Evolutionary conservation across 2,113 vertebrate species (phyloP).

Genomic region (Plectropomus leopardus): DNA sequence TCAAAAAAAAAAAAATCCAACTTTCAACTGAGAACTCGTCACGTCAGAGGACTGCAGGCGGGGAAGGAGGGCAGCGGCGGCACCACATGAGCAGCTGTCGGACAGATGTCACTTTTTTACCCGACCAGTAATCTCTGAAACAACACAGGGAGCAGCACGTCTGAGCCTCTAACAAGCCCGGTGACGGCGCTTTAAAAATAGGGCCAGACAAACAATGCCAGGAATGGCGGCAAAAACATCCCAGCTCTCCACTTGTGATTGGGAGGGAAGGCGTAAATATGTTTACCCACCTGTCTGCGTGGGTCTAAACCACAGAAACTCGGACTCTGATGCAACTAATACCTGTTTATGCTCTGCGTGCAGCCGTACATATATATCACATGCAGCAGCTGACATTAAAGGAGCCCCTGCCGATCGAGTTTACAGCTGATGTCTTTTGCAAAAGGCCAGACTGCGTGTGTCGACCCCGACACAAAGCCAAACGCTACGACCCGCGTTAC

Average conservation of each 20-base stretch:
- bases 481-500: not conserved
- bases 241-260: slow-evolving; percentile 20
- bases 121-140: slow-evolving; percentile 67
- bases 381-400: slow-evolving; percentile 9
- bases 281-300: slow-evolving; percentile 44
- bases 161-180: slow-evolving; percentile 71
- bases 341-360: slow-evolving; percentile 42
- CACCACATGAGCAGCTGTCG: slow-evolving; percentile 52
- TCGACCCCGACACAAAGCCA: not conserved
- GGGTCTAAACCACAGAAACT: slow-evolving; percentile 7
- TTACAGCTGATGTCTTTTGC: slow-evolving; percentile 11
- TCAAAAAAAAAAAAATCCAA: not conserved
- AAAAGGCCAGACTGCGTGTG: not conserved
- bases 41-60: slow-evolving; percentile 1
- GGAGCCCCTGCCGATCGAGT: not conserved
- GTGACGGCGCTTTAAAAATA: slow-evolving; percentile 70
- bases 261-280: slow-evolving; percentile 14
- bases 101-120: slow-evolving; percentile 37
- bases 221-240: slow-evolving; percentile 69
- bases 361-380: not conserved
- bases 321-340: slow-evolving; percentile 28
- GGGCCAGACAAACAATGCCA: slow-evolving; percentile 68
- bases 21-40: not conserved
- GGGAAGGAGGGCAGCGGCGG: not conserved
- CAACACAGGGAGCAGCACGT: slow-evolving; percentile 57